These are phyloP conservation scores for Emydocephalus ijimae DNA, from an alignment of 2,113 vertebrate species.

Conservation along the genomic window DNA sequence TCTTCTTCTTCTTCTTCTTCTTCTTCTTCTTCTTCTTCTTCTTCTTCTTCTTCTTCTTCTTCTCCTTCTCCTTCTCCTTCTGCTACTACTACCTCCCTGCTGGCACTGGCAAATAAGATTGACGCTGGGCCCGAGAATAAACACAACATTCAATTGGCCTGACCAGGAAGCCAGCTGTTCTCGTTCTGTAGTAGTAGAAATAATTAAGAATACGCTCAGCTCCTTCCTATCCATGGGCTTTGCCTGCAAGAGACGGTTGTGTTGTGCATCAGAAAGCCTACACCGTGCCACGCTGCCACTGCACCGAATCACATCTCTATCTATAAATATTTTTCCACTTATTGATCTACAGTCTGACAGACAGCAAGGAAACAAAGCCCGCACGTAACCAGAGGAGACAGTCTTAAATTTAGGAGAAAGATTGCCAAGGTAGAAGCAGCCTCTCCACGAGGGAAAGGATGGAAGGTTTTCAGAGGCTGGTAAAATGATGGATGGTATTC, in stretches of 20 bases:
- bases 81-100: not conserved
- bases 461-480: no score
- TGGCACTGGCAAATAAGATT: fast-evolving
- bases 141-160: not conserved
- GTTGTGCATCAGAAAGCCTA: not conserved
- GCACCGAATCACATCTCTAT: not conserved
- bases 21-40: not conserved
- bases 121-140: not conserved
- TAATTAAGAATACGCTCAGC: fast-evolving
- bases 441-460: not conserved
- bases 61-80: no score
- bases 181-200: not conserved
- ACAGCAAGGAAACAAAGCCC: not conserved
- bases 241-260: fast-evolving
- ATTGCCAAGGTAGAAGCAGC: not conserved
- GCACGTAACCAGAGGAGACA: not conserved
- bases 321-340: not conserved
- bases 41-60: not conserved
- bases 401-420: not conserved
- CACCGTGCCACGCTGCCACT: not conserved
- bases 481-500: not conserved
- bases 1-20: no score
- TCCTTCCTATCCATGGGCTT: not conserved
- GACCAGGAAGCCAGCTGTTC: fast-evolving
- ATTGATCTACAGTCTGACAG: not conserved